A percentile compares a stretch with the other conserved stretches of the same genome.
These are phyloP conservation scores for Arenicola marina DNA, from an alignment of 2,888 invertebrate genomes.

Conservation along the genomic window DNA sequence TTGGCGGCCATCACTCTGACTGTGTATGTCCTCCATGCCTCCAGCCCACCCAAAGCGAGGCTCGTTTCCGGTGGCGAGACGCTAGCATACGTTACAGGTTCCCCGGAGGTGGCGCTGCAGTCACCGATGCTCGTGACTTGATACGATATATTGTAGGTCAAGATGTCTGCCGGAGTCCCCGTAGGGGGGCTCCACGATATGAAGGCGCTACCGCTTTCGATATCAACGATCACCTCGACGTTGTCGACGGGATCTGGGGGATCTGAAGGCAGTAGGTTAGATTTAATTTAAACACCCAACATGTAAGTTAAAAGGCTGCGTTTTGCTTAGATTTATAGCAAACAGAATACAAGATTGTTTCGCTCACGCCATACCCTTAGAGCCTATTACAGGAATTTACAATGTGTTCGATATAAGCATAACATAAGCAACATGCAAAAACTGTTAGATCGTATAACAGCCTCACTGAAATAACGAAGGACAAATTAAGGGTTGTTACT, in stretches of 20 bases:
- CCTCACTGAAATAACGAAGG: no score
- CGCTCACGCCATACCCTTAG: no score
- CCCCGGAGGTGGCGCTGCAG: conserved; percentile 30
- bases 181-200: conserved; percentile 18
- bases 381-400: no score
- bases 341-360: no score
- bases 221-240: conserved; percentile 5
- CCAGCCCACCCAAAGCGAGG: not conserved
- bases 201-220: not conserved
- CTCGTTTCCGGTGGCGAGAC: not conserved
- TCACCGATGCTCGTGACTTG: conserved; percentile 38
- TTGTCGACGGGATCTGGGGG: conserved; percentile 14
- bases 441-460: no score
- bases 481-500: no score
- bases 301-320: no score
- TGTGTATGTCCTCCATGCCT: conserved; percentile 10
- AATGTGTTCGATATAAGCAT: no score
- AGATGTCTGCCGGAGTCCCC: not conserved
- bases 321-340: not conserved
- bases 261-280: conserved; percentile 9
- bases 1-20: conserved; percentile 3
- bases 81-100: not conserved
- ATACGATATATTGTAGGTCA: conserved; percentile 31
- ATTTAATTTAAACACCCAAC: no score
- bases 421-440: no score